phyloP scores from a whole-genome alignment of 2,888 invertebrate species.

The Fragum sueziense region DNA sequence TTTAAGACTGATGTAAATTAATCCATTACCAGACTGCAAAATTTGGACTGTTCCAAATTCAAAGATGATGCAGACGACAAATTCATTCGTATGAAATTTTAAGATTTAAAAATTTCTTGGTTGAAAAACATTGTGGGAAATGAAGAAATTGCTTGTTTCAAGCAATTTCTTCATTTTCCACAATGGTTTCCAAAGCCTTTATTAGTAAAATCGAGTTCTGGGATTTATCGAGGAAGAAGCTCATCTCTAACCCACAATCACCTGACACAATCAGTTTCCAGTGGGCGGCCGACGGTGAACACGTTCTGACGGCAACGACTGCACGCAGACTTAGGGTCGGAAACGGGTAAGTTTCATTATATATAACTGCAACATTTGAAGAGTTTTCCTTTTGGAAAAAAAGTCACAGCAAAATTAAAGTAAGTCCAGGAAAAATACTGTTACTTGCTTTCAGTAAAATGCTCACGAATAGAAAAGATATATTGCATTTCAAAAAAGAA shows the following conservation, averaged over 20 bases:
- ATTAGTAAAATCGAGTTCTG: conserved; percentile 93
- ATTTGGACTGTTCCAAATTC: not conserved
- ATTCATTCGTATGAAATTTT: no score
- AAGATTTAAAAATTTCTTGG: no score
- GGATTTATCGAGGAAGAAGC: conserved; percentile 88
- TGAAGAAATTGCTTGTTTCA: no score
- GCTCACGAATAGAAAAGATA: no score
- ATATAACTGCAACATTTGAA: not conserved
- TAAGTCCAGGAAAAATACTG: no score
- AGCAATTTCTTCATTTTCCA: conserved; percentile 35
- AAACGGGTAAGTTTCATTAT: conserved; percentile 87
- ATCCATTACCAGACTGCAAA: not conserved
- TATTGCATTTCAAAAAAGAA: no score
- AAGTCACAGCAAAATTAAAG: no score
- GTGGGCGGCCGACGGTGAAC: conserved; percentile 97
- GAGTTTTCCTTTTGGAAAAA: no score
- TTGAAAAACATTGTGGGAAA: no score
- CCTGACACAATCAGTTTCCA: conserved; percentile 85
- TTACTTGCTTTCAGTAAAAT: no score
- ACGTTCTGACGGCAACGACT: conserved; percentile 97
- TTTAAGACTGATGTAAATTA: not conserved
- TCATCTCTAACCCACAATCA: conserved; percentile 87
- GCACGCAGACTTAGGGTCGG: conserved; percentile 93
- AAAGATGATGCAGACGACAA: no score
- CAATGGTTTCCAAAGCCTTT: conserved; percentile 75